Conservation (phyloP, 1,140 invertebrate species). For the Lethocerus indicus region DNA sequence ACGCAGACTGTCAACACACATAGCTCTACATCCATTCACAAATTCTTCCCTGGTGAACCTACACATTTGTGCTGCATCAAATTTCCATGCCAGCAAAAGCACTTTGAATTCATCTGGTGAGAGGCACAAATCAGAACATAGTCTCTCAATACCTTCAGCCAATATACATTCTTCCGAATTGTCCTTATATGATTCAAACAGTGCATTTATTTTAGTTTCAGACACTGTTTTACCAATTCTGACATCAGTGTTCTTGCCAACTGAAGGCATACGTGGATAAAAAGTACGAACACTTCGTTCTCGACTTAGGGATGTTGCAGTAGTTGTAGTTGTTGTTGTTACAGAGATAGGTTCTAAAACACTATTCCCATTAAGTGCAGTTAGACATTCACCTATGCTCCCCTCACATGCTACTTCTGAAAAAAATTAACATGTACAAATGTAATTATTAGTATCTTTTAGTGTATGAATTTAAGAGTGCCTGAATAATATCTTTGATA, state of each 20-base stretch:
- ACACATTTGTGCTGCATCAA: constrained; percentile 90
- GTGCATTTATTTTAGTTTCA: constrained; percentile 57
- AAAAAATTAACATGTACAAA: constrained; percentile 10
- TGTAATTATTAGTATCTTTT: too few species aligned
- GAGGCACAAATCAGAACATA: constrained; percentile 77
- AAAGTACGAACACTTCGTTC: constrained; percentile 21
- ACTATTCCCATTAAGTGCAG: constrained; percentile 15
- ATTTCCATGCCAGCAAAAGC: constrained; percentile 83
- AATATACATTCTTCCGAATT: constrained; percentile 66
- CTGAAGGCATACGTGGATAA: constrained; percentile 22
- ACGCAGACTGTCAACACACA: constrained; percentile 68
- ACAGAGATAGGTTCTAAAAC: constrained; percentile 7
- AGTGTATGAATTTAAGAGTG: too few species aligned
- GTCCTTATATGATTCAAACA: constrained; percentile 86
- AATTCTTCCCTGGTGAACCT: constrained; percentile 79
- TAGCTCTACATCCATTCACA: constrained; percentile 57
- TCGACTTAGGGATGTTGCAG: constrained; percentile 7
- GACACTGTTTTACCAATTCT: constrained; percentile 31
- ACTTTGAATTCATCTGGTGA: constrained; percentile 88
- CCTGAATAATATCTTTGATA: too few species aligned
- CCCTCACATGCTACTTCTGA: constrained; percentile 15
- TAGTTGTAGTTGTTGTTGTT: not conserved
- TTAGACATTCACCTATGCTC: constrained; percentile 1
- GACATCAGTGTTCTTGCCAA: constrained; percentile 14
- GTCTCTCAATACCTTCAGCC: constrained; percentile 77